These are phyloP conservation scores for Riptortus pedestris DNA, from an alignment of 1,140 invertebrate genomes.

Conservation along the genomic window DNA sequence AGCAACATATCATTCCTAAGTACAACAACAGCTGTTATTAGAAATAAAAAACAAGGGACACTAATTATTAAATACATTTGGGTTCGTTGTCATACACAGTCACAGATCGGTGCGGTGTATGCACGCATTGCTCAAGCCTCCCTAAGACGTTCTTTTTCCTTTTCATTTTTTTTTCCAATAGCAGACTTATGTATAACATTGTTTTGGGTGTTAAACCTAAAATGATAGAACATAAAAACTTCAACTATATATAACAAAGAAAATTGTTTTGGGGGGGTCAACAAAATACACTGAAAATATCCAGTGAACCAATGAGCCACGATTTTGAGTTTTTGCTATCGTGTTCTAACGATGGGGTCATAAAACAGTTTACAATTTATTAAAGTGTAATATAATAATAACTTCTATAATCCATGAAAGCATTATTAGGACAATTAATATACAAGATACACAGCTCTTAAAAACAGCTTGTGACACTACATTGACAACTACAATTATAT, in stretches of 20 bases:
- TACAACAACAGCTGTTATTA: neutral
- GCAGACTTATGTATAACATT: neutral
- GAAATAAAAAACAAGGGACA: neutral
- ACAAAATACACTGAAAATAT: neutral
- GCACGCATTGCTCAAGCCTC: slow-evolving; percentile 1
- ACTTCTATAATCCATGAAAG: slow-evolving; percentile 12
- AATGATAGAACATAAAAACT: neutral
- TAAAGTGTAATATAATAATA: slow-evolving; percentile 20
- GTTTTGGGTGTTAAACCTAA: neutral
- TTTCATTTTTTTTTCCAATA: neutral
- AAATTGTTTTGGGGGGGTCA: neutral
- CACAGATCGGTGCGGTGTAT: neutral
- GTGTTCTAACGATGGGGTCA: neutral
- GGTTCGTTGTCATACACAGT: slow-evolving; percentile 2
- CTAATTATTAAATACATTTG: neutral
- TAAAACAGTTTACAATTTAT: slow-evolving; percentile 16
- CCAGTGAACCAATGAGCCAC: too few species aligned
- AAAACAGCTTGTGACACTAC: slow-evolving; percentile 13
- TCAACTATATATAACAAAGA: neutral
- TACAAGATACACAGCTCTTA: slow-evolving; percentile 7
- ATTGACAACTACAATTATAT: slow-evolving; percentile 20
- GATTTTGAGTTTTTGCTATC: too few species aligned
- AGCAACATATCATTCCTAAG: neutral
- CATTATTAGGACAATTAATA: slow-evolving; percentile 15
- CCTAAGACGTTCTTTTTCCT: neutral